These are phyloP conservation scores for Chaunax sp. DNA, from an alignment of 2,797 vertebrate species.

Conservation along the genomic window DNA sequence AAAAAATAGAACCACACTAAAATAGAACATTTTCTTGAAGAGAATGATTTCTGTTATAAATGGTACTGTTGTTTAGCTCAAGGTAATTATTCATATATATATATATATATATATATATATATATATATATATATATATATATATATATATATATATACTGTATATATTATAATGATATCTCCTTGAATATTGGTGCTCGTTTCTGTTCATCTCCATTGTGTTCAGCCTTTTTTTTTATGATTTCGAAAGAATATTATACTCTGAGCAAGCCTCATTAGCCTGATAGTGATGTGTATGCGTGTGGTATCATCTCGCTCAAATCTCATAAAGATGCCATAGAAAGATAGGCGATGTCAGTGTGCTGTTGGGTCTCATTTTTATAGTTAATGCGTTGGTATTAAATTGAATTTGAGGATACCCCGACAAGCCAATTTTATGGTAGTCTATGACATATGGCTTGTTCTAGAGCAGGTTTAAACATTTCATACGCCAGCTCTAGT, in stretches of 20 bases:
- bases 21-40: slow-evolving; percentile 38
- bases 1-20: slow-evolving; percentile 46
- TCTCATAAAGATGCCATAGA: background rate
- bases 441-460: slow-evolving; percentile 2
- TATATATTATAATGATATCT: slow-evolving; percentile 5
- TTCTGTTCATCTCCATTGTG: background rate
- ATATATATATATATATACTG: too few relatives aligned
- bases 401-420: slow-evolving; percentile 4
- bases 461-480: background rate
- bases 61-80: background rate
- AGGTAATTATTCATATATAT: slow-evolving; percentile 21
- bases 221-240: background rate
- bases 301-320: background rate
- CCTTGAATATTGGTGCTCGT: background rate
- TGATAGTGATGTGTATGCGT: background rate
- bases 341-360: slow-evolving; percentile 6
- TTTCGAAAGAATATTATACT: background rate
- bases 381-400: background rate
- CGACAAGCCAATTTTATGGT: background rate
- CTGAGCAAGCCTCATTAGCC: background rate
- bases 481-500: background rate
- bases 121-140: slow-evolving; percentile 16
- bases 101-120: slow-evolving; percentile 11
- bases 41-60: slow-evolving; percentile 8
- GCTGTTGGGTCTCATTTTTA: background rate